Percentiles rank a stretch among this genome's conserved stretches.
phyloP scores from a whole-genome alignment of 2,888 invertebrate genomes.

The Trichopria drosophilae region DNA sequence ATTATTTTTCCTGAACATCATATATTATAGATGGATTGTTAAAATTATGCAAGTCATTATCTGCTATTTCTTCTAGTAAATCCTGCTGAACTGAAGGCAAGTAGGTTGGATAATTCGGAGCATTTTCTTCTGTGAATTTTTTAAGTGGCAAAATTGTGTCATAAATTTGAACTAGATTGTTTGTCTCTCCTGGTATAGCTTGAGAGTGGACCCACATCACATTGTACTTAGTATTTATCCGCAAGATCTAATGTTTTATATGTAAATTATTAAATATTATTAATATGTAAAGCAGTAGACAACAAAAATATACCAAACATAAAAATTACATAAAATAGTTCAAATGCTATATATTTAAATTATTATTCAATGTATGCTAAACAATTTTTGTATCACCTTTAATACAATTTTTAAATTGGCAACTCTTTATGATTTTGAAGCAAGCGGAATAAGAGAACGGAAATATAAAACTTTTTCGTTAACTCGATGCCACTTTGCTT shows the following conservation, averaged over 20 bases:
- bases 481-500: too few species aligned
- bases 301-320: too few species aligned
- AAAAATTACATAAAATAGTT: too few species aligned
- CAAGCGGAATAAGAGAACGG: too few species aligned
- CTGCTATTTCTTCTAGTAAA: slow-evolving; percentile 73
- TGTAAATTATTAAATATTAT: slow-evolving; percentile 8
- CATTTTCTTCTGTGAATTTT: slow-evolving; percentile 45
- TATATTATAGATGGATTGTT: slow-evolving; percentile 71
- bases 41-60: slow-evolving; percentile 76
- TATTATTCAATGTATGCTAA: too few species aligned
- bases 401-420: too few species aligned
- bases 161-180: slow-evolving; percentile 76
- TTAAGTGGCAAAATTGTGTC: slow-evolving; percentile 75
- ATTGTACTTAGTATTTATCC: slow-evolving; percentile 93
- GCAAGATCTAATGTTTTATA: slow-evolving; percentile 73
- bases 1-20: slow-evolving; percentile 56
- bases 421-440: too few species aligned
- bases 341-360: too few species aligned
- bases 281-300: background rate
- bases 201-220: slow-evolving; percentile 86
- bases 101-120: slow-evolving; percentile 82
- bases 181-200: slow-evolving; percentile 80
- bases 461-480: too few species aligned
- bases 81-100: slow-evolving; percentile 64
- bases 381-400: too few species aligned